phyloP scores from a whole-genome alignment of 2,888 invertebrate genomes.

The Selenia dentaria region DNA sequence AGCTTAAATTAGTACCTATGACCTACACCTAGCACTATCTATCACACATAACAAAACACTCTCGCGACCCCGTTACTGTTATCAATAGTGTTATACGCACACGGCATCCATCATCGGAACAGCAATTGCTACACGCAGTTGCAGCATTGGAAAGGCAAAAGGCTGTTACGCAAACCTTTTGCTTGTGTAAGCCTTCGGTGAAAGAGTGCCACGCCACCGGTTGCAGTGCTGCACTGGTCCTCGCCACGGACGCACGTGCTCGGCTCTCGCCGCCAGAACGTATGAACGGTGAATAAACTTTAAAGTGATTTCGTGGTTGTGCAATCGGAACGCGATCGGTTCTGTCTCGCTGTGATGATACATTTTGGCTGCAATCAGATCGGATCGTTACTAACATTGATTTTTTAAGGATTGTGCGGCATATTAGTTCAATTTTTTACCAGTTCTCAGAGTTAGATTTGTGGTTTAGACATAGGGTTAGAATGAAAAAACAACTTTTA shows the following conservation, averaged over 20 bases:
- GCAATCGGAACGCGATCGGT: conserved; percentile 37
- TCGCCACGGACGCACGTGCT: conserved; percentile 54
- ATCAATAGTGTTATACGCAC: conserved; percentile 13
- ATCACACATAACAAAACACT: too few species aligned
- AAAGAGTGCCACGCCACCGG: conserved; percentile 63
- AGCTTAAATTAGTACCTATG: too few species aligned
- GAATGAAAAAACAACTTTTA: too few species aligned
- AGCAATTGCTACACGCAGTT: conserved; percentile 58
- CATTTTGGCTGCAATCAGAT: neutral
- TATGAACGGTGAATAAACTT: conserved; percentile 20
- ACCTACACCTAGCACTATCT: too few species aligned
- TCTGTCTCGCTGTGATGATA: conserved; percentile 31
- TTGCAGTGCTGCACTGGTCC: conserved; percentile 68
- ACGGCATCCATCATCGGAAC: conserved; percentile 41
- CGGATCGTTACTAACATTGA: too few species aligned
- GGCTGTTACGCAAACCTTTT: conserved; percentile 60
- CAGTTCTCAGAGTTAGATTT: too few species aligned
- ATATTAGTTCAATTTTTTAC: too few species aligned
- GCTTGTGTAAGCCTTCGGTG: conserved; percentile 73
- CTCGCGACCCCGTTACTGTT: conserved; percentile 8
- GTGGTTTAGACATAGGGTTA: too few species aligned
- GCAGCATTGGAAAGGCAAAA: conserved; percentile 74
- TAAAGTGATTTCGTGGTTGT: conserved; percentile 28
- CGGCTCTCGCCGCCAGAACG: conserved; percentile 16
- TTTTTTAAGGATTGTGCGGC: too few species aligned